Evolutionary conservation across 1,140 invertebrate genomes (phyloP).

Genomic region (Sycophila sp.): DNA sequence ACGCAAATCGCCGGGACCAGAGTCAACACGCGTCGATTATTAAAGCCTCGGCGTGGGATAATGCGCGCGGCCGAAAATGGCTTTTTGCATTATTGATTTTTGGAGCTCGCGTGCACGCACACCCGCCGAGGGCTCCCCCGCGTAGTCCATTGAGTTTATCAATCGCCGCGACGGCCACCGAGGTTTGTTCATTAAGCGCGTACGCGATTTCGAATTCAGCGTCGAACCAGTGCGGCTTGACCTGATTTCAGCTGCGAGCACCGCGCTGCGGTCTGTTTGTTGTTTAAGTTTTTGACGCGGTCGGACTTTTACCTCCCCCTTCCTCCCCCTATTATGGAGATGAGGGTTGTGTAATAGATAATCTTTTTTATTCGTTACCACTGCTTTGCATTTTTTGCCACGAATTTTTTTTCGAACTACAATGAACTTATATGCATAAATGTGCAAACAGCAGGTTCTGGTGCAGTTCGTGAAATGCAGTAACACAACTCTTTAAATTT

Average conservation of each 20-base stretch:
- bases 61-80: background rate
- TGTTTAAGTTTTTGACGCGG: background rate
- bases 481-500: too few relatives aligned
- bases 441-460: too few relatives aligned
- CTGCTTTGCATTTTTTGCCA: too few relatives aligned
- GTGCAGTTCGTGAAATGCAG: too few relatives aligned
- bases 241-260: background rate
- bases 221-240: background rate
- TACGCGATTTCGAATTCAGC: background rate
- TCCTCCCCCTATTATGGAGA: background rate
- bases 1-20: too few relatives aligned
- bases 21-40: background rate
- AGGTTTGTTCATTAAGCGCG: conserved; percentile 3
- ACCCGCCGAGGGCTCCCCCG: background rate
- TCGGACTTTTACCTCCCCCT: background rate
- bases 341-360: too few relatives aligned
- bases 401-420: too few relatives aligned
- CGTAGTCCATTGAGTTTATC: background rate
- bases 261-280: background rate
- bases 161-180: background rate
- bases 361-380: too few relatives aligned
- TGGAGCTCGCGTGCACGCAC: too few relatives aligned
- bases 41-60: background rate
- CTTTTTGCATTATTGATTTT: background rate
- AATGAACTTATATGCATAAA: too few relatives aligned